A percentile compares a stretch with the other conserved stretches of the same genome.
Evolutionary conservation across 2,113 vertebrate species (phyloP).

Genomic region (Mirounga angustirostris): DNA sequence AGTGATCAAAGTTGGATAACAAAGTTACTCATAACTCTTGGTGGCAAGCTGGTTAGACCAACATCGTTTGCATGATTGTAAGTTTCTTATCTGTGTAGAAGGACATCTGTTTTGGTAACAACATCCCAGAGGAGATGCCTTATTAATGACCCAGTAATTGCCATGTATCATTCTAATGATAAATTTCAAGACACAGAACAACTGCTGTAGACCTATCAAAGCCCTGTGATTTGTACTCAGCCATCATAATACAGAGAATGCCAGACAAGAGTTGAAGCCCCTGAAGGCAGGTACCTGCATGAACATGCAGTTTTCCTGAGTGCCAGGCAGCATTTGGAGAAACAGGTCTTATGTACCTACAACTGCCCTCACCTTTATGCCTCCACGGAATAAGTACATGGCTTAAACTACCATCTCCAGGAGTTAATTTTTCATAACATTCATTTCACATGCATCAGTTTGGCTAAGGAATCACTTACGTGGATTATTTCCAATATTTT

Average conservation of each 20-base stretch:
- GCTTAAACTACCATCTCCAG: not conserved
- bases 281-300: not conserved
- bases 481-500: not conserved
- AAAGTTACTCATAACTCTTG: not conserved
- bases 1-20: not conserved
- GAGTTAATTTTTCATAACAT: not conserved
- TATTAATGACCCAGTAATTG: not conserved
- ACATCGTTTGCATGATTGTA: not conserved
- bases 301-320: not conserved
- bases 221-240: not conserved
- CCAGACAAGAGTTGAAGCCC: not conserved
- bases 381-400: not conserved
- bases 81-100: not conserved
- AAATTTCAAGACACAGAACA: constrained; percentile 1
- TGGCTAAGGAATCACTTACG: not conserved
- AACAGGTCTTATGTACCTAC: not conserved
- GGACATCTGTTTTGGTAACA: not conserved
- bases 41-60: not conserved
- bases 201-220: not conserved
- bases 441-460: not conserved
- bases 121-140: not conserved
- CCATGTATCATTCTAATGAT: not conserved
- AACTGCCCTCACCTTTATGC: not conserved
- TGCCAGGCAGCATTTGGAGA: not conserved
- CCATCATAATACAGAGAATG: not conserved